Evolutionary conservation across 2,113 vertebrate species (phyloP).

Genomic region (Taxidea taxus): DNA sequence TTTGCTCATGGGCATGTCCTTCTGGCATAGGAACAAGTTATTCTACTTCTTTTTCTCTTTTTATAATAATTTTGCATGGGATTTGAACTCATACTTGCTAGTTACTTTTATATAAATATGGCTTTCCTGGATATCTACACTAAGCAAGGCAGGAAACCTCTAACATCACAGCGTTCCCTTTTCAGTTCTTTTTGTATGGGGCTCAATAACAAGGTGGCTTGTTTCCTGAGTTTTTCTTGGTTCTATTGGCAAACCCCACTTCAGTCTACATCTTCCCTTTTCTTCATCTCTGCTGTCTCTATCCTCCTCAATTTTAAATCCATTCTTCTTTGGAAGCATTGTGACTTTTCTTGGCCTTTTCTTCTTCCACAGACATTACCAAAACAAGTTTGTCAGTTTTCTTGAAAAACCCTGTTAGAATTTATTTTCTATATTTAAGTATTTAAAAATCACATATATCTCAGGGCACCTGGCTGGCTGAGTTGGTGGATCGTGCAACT

Average conservation of each 20-base stretch:
- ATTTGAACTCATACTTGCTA: neutral
- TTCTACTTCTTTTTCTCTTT: neutral
- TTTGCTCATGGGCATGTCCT: neutral
- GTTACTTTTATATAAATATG: neutral
- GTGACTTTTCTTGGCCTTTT: neutral
- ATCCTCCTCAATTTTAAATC: neutral
- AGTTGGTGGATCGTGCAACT: neutral
- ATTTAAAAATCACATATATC: neutral
- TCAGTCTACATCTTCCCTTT: neutral
- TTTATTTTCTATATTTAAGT: neutral
- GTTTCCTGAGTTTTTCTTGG: neutral
- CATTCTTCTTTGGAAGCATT: neutral
- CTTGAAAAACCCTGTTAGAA: neutral
- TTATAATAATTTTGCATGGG: neutral
- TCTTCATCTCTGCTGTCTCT: neutral
- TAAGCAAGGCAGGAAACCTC: neutral
- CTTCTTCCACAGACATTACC: neutral
- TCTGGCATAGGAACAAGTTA: neutral
- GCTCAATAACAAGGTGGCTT: neutral
- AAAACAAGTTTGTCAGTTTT: neutral
- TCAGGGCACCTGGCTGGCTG: neutral
- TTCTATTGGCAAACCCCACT: neutral
- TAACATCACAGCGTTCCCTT: neutral
- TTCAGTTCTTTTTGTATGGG: neutral
- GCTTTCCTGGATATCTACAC: neutral